These are phyloP conservation scores for Lycorma delicatula DNA, from an alignment of 1,140 invertebrate genomes.

Conservation along the genomic window DNA sequence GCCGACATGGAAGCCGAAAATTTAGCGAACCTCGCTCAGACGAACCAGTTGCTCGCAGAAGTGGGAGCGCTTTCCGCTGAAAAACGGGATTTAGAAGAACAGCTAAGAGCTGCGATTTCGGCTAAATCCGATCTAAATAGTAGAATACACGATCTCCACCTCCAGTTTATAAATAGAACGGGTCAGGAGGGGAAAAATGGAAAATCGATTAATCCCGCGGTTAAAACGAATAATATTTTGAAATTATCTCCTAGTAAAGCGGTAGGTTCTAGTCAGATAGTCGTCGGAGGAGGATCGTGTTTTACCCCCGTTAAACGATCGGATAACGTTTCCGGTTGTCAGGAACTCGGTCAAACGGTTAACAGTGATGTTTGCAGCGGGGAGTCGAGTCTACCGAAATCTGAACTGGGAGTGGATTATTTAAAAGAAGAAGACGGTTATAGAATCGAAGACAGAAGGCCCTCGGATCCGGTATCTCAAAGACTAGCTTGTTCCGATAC, in stretches of 20 bases:
- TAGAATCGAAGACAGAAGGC: conserved; percentile 21
- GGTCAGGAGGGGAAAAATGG: too few relatives aligned
- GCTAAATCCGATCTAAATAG: conserved; percentile 43
- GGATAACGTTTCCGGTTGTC: neutral
- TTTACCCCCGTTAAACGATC: conserved; percentile 17
- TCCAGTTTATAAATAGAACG: conserved; percentile 36
- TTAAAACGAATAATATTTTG: neutral
- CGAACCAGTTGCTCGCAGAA: conserved; percentile 51
- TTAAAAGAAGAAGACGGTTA: neutral
- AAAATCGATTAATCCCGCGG: too few relatives aligned
- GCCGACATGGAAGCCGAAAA: conserved; percentile 63
- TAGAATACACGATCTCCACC: conserved; percentile 39
- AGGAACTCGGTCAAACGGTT: too few relatives aligned
- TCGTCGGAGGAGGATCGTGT: conserved; percentile 7
- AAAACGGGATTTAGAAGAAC: conserved; percentile 52
- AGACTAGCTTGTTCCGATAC: too few relatives aligned
- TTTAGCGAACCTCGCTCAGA: conserved; percentile 49
- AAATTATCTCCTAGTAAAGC: neutral
- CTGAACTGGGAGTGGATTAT: neutral
- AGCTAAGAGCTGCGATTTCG: conserved; percentile 45
- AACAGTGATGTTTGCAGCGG: too few relatives aligned
- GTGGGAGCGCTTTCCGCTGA: conserved; percentile 47
- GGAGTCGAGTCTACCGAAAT: too few relatives aligned
- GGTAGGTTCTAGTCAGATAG: conserved; percentile 11
- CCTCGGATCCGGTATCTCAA: conserved; percentile 18